Percentiles rank a stretch among this genome's conserved stretches.
phyloP scores from a whole-genome alignment of 2,888 invertebrate species.

The Clusia tigrina region DNA sequence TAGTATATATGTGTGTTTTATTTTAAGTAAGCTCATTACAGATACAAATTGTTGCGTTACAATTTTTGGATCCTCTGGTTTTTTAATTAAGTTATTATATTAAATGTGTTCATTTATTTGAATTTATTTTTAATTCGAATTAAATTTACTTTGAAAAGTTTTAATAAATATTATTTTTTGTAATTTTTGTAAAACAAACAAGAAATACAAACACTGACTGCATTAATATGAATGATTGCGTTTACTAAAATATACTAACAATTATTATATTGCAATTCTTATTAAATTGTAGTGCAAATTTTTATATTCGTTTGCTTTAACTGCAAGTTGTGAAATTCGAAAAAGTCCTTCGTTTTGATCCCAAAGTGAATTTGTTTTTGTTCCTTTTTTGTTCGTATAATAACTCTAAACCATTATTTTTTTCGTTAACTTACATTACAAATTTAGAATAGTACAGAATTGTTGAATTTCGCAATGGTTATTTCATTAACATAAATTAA shows the following conservation, averaged over 20 bases:
- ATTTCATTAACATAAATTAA: conserved; percentile 28
- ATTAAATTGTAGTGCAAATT: conserved; percentile 23
- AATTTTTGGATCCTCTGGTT: conserved; percentile 29
- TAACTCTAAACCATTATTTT: neutral
- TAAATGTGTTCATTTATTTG: no score
- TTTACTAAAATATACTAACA: conserved; percentile 33
- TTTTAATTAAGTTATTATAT: conserved; percentile 23
- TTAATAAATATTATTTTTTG: conserved; percentile 34
- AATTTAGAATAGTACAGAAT: neutral
- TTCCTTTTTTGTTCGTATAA: conserved; percentile 28
- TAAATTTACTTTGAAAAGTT: conserved; percentile 30
- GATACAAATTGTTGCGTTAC: conserved; percentile 34
- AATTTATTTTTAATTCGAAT: no score
- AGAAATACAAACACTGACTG: conserved; percentile 8
- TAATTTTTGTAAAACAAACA: conserved; percentile 28
- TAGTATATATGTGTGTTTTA: conserved; percentile 16
- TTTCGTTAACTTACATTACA: neutral
- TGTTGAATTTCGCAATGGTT: neutral
- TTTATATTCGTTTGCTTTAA: conserved; percentile 20
- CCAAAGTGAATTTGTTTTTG: conserved; percentile 40
- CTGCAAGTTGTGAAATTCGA: conserved; percentile 52
- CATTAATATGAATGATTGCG: conserved; percentile 35
- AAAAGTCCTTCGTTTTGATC: conserved; percentile 62
- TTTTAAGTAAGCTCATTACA: conserved; percentile 41
- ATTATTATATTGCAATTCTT: conserved; percentile 35